These are phyloP conservation scores for Aricia artaxerxes DNA, from an alignment of 2,888 invertebrate genomes.

Conservation along the genomic window DNA sequence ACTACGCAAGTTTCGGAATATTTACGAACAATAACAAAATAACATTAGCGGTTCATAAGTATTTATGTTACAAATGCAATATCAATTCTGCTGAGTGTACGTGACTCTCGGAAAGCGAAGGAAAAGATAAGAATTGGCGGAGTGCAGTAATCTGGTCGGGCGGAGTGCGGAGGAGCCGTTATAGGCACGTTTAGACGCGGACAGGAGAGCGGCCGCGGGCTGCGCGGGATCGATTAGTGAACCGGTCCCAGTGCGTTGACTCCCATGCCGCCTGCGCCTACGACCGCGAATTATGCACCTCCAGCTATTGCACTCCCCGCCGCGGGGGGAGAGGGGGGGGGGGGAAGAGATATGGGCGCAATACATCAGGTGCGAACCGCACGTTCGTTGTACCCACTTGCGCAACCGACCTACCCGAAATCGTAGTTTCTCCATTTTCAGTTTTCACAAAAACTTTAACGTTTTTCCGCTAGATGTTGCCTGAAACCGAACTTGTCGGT, in stretches of 20 bases:
- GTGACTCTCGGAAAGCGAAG: not conserved
- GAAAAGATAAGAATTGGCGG: constrained; percentile 23
- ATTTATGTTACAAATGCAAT: not conserved
- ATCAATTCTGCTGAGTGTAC: not conserved
- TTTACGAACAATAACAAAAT: not conserved
- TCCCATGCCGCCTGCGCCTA: constrained; percentile 65
- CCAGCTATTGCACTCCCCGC: constrained; percentile 50
- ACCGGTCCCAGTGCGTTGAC: constrained; percentile 78
- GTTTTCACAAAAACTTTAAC: not conserved
- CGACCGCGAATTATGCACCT: constrained; percentile 63
- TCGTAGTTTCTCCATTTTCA: constrained; percentile 1
- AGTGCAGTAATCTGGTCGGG: constrained; percentile 43
- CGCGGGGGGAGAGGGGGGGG: not conserved
- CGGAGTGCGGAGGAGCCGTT: constrained; percentile 64
- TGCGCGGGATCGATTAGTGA: constrained; percentile 76
- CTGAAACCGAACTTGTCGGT: constrained; percentile 10
- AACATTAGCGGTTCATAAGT: not conserved
- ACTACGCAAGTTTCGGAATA: too few relatives aligned
- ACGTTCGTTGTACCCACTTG: not conserved
- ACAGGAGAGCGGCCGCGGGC: constrained; percentile 63
- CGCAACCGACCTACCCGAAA: not conserved
- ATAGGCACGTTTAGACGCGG: constrained; percentile 69
- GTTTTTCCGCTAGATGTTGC: not conserved
- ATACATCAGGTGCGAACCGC: constrained; percentile 36
- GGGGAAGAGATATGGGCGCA: constrained; percentile 33